Percentiles rank a stretch among this genome's conserved stretches.
Evolutionary conservation across 92 coral and sea anemone genomes (phyloP).

Genomic region (Galaxea fascicularis): DNA sequence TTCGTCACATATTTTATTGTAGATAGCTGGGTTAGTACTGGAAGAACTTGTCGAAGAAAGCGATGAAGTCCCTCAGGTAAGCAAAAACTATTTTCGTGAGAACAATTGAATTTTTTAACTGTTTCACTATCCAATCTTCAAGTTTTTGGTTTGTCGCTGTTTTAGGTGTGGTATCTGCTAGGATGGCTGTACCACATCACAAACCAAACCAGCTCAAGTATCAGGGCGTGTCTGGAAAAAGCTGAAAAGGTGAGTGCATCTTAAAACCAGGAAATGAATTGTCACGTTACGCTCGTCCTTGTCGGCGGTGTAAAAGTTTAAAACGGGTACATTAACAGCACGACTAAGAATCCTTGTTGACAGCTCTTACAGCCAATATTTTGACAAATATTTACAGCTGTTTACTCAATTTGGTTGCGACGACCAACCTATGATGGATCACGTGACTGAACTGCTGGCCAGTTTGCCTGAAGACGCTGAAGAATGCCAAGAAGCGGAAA

Average conservation of each 20-base stretch:
- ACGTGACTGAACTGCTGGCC: conserved; percentile 84
- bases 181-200: conserved; percentile 90
- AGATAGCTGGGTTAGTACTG: conserved; percentile 82
- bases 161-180: conserved; percentile 92
- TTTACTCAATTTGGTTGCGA: conserved; percentile 70
- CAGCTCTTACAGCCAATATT: not conserved
- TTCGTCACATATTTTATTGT: not conserved
- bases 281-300: too few relatives aligned
- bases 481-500: conserved; percentile 59
- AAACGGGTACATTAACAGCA: too few relatives aligned
- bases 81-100: not conserved
- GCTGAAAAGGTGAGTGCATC: conserved; percentile 72
- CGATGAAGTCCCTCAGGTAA: conserved; percentile 92
- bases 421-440: conserved; percentile 86
- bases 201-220: conserved; percentile 64
- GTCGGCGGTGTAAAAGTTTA: too few relatives aligned
- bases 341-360: not conserved
- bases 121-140: not conserved
- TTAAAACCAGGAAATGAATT: not conserved
- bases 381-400: conserved; percentile 49
- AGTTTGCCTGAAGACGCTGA: conserved; percentile 53
- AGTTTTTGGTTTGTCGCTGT: not conserved
- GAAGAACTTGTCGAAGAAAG: conserved; percentile 88
- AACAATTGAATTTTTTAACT: not conserved
- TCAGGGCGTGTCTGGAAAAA: conserved; percentile 81